Base-by-base conservation (phyloP, 92 coral and sea anemone genomes). In the Epizoanthus rinbou region DNA sequence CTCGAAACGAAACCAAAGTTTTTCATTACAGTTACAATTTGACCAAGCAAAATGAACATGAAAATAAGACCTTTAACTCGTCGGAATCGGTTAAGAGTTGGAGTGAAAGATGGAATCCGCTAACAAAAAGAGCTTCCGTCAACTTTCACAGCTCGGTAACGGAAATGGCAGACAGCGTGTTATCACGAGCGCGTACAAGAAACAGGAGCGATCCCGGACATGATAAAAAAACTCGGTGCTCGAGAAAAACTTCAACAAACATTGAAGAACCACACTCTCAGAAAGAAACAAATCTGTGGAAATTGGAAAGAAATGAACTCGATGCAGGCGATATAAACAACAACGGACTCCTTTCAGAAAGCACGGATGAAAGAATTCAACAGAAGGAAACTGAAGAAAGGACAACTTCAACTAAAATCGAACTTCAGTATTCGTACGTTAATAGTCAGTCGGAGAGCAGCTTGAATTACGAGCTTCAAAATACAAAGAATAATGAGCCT, bases 21-120 rank as follows among this genome's bases (percentile, higher is more conserved):
- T 33, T 88, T 31, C 92, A 91, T 8, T 93, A 90, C 70, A 93
- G 97, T 57, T 93, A 93, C 87, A 93, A 93, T 31, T 68, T 93
- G n/a, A 65, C 57, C 11, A 81, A 83, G 45, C 64, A 69, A 33
- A 41, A 37, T 18, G 79, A 73, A 23, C 70, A 39, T 43, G 89
- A 80, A 45, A 76, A 85, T 3, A 60, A 58, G n/a, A 8, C 19
- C n/a, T 4, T 8, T 3, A 31, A 78, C 13, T n/a, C 82, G 13
- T n/a, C 41, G 21, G 66, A 39, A 62, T 78, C 59, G 13, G 19
- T n/a, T 5, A 78, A 43, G 45, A 63, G 54, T 19, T 6, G 57
- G 15, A 60, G 35, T n/a, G 35, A 68, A 4, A 6, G 2, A 10
- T n/a, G 56, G 69, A 76, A 39, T 5, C 6, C 54, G 35, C 31